Base-by-base conservation (phyloP, 2,888 invertebrate genomes). In the Branchipolynoe longqiensis region DNA sequence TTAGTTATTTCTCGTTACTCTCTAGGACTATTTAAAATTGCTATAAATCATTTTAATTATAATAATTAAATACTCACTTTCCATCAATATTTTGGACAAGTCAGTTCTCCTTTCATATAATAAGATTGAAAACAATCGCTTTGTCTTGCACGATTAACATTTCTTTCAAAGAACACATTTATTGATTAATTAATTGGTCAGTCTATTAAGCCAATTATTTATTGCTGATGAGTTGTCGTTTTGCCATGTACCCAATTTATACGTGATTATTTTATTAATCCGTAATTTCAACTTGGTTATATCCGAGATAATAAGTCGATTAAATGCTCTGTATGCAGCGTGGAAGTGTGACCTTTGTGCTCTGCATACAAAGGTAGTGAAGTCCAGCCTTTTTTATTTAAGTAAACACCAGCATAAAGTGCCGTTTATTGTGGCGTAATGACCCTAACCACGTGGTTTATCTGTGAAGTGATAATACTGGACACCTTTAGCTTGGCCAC, bases 271-370 rank as follows among this genome's bases (percentile, higher is more conserved):
- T 36, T 69, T 36, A 62, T 28, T 31, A 14, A 14, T 4, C 25
- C 3, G 14, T 28, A 4, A n/a, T 41, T 73, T 73, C 38, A 40
- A 78, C 31, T 62, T 25, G 8, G 62, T 14, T 25, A 6, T 62
- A n/a, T 48, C 41, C 78, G 54, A 12, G 48, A 78, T 78, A 31
- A 78, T 78, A 54, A 41, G 78, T 78, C 48, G 41, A 78, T 78
- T n/a, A n/a, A n/a, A n/a, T 48, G 48, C 78, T 78, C 78, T 78
- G 78, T 78, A 78, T 78, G 78, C 78, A 78, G 78, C 78, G 48
- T 78, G 78, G 78, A 78, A 78, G 78, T 78, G 78, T 78, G 78
- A 78, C 48, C 78, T 78, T 78, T 78, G 78, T 78, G 78, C 78
- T 78, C 78, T 78, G 78, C 78, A 78, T 78, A 78, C 78, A 78